These are phyloP conservation scores for Halcyon badia DNA, from an alignment of 2,797 vertebrate genomes.

Conservation along the genomic window DNA sequence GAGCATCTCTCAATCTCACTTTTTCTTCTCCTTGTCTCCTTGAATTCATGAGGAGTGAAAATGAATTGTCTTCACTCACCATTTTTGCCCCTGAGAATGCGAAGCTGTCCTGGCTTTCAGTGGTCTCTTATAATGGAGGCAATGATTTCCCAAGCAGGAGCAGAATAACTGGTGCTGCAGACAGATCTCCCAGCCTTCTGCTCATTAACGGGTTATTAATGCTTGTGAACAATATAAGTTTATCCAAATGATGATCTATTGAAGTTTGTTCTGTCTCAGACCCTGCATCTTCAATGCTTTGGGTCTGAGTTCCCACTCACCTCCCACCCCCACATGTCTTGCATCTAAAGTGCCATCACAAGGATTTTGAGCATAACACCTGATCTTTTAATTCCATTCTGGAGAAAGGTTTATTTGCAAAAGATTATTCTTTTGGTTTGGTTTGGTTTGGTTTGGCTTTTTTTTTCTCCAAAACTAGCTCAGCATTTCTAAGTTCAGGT, in stretches of 20 bases:
- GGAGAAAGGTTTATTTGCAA: background rate
- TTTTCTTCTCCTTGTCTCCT: background rate
- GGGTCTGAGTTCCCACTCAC: background rate
- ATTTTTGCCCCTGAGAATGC: background rate
- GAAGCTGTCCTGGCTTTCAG: background rate
- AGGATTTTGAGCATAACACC: background rate
- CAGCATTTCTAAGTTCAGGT: constrained; percentile 40
- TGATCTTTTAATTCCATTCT: background rate
- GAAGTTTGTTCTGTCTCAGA: background rate
- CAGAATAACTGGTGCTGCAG: background rate
- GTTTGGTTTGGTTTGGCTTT: background rate
- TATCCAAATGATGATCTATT: background rate
- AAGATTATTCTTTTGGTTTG: background rate
- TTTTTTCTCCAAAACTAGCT: background rate
- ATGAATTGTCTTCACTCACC: background rate
- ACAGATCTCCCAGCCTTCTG: background rate
- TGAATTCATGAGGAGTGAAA: background rate
- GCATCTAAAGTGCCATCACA: background rate
- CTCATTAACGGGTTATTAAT: background rate
- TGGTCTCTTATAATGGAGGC: background rate
- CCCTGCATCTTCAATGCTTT: background rate
- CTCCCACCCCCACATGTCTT: background rate
- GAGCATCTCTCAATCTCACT: background rate
- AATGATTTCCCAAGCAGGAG: background rate
- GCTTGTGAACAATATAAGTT: background rate